These are phyloP conservation scores for Chrysodeixis includens DNA, from an alignment of 2,888 invertebrate genomes.

Conservation along the genomic window DNA sequence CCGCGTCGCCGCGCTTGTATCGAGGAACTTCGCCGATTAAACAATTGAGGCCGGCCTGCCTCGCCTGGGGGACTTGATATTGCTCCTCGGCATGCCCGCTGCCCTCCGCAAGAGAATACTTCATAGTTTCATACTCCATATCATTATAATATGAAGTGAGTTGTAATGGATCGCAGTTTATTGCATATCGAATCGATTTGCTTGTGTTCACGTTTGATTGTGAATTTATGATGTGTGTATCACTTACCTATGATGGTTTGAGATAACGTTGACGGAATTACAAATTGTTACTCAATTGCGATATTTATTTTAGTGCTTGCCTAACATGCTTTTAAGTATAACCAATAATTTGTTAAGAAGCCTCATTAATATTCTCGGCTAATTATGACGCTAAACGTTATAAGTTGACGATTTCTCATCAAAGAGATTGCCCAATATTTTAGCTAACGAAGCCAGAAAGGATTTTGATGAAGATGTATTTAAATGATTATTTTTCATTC, in stretches of 20 bases:
- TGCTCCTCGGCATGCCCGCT: constrained; percentile 62
- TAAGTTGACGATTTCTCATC: not conserved
- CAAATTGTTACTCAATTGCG: not conserved
- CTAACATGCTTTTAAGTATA: not conserved
- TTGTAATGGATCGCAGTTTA: constrained; percentile 41
- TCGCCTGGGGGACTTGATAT: constrained; percentile 69
- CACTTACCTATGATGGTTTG: not conserved
- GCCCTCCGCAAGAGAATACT: constrained; percentile 45
- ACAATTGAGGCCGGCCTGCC: constrained; percentile 72
- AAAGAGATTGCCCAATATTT: not conserved
- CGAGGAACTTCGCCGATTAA: constrained; percentile 81
- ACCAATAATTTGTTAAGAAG: not conserved
- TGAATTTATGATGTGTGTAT: constrained; percentile 17
- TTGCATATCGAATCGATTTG: constrained; percentile 36
- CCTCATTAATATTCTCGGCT: not conserved
- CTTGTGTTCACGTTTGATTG: constrained; percentile 32
- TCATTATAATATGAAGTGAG: constrained; percentile 44
- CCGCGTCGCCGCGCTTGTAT: constrained; percentile 76
- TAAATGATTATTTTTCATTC: not conserved
- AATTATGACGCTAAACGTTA: not conserved
- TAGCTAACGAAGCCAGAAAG: not conserved
- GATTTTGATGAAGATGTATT: not conserved
- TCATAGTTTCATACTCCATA: constrained; percentile 34
- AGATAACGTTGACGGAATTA: not conserved
- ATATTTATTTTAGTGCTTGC: not conserved